phyloP scores from a whole-genome alignment of 2,113 vertebrate genomes.

The Gavia stellata region DNA sequence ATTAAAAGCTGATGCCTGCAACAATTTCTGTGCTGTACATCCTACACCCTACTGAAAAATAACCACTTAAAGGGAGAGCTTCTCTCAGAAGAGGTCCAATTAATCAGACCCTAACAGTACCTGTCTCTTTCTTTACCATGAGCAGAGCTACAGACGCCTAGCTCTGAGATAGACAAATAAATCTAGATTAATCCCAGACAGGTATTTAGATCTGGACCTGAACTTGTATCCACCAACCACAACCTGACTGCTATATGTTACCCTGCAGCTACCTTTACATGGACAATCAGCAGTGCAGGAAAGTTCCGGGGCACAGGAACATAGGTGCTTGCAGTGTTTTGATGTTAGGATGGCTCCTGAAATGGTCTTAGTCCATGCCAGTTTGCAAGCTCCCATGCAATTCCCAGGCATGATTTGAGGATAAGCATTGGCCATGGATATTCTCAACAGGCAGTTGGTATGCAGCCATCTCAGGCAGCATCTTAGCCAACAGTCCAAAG shows the following conservation, averaged over 20 bases:
- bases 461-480: not conserved
- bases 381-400: fast-evolving
- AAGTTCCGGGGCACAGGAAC: not conserved
- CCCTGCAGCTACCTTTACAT: not conserved
- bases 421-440: not conserved
- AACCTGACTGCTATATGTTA: not conserved
- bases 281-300: not conserved
- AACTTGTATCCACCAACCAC: not conserved
- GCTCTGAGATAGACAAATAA: not conserved
- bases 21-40: not conserved
- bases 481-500: not conserved
- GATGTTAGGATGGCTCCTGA: not conserved
- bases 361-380: not conserved
- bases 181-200: not conserved
- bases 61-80: not conserved
- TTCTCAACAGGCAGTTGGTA: not conserved
- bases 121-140: not conserved
- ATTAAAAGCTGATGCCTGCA: not conserved
- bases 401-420: not conserved
- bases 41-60: not conserved
- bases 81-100: not conserved
- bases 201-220: not conserved
- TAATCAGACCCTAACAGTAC: not conserved
- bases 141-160: not conserved
- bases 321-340: not conserved